Percentiles rank a stretch among this genome's conserved stretches.
Evolutionary conservation across 1,140 invertebrate genomes (phyloP).

Genomic region (Homarus americanus): DNA sequence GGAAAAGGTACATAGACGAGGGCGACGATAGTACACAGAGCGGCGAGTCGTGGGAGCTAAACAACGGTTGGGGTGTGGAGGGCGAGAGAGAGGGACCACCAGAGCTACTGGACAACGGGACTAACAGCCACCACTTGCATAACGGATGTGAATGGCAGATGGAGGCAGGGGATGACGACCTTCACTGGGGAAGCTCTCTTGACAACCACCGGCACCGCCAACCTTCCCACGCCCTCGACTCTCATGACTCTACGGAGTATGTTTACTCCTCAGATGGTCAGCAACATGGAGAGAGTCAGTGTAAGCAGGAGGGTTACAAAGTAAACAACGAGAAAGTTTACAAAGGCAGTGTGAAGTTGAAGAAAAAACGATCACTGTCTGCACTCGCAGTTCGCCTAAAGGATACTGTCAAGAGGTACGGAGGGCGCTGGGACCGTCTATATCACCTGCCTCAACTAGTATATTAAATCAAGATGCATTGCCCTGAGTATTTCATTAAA

Average conservation of each 20-base stretch:
- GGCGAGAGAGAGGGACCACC: background rate
- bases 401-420: conserved; percentile 41
- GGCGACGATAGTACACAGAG: background rate
- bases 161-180: conserved; percentile 7
- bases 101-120: background rate
- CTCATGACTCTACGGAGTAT: background rate
- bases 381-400: conserved; percentile 34
- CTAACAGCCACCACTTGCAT: background rate
- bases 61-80: background rate
- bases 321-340: conserved; percentile 31
- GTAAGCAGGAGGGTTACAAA: background rate
- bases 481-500: background rate
- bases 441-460: background rate
- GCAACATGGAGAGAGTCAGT: background rate
- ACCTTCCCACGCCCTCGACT: background rate
- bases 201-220: conserved; percentile 1
- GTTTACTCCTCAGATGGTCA: background rate
- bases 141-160: background rate
- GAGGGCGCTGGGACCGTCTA: too few species aligned
- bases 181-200: background rate
- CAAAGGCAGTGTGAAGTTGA: background rate
- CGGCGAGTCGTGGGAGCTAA: background rate
- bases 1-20: background rate
- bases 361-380: conserved; percentile 54
- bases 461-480: background rate